Evolutionary conservation across 1,140 invertebrate species (phyloP), one percentile per base, ranked within the genome.

Genomic region (Nylanderia fulva): DNA sequence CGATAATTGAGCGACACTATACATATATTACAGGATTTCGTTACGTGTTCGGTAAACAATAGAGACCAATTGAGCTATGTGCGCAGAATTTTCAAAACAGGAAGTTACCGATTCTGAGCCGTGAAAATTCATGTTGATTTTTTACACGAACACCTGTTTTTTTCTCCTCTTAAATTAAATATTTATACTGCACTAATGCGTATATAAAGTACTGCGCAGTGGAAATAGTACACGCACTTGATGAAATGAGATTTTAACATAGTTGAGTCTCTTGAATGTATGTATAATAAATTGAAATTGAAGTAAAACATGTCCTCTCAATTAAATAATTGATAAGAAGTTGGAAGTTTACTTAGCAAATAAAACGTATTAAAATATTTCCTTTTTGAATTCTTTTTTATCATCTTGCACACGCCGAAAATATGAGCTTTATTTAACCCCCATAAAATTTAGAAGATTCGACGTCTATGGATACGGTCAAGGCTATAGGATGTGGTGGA

Each of bases 71-170:
- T 42, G 48, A 56, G 48, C 21, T 52, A 0, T 39, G 76, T 71
- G 52, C 64, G 64, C 64, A 80, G 54, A 33, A 82, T 72, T 58
- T 71, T 42, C 24, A 45, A 82, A 82, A 60, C 77, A 72, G 66
- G 66, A 82, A 82, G 52, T 71, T 13, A 6, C 52, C 52, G 52
- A 42, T 7, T 56, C 54, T 52, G 77, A 56, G 24, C 15, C 64
- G 36, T 72, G 54, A 72, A 82, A 72, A 82, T 60, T 80, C 36
- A 21, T 36, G 36, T 56, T 71, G 64, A 56, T 80, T n/a, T n/a
- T n/a, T n/a, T 63, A 80, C 76, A 80, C 63, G 15, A 68, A 42
- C 63, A n/a, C 52, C 15, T 56, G 18, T 56, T 33, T 69, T 33
- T 69, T 3, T 64, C 9, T 24, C 0, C 39, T 29, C 27, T 36